phyloP scores from a whole-genome alignment of 2,113 vertebrate species.

The Stercorarius parasiticus region DNA sequence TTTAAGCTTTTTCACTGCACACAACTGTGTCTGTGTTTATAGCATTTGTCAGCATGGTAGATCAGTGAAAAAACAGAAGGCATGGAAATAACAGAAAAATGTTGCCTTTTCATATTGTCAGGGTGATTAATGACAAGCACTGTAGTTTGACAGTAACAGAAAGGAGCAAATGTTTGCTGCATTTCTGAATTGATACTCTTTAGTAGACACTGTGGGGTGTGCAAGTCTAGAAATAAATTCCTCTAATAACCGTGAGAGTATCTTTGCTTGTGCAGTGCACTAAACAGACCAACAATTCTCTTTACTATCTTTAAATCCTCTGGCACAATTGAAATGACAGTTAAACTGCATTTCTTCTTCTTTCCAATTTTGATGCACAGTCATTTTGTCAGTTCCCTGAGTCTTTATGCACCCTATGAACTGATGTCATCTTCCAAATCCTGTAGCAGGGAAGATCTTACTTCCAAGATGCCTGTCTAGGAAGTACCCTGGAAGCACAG shows the following conservation, averaged over 20 bases:
- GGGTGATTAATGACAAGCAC: background rate
- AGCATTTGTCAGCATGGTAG: background rate
- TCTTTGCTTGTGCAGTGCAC: background rate
- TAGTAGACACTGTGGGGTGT: background rate
- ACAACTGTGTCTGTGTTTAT: background rate
- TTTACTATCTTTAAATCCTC: background rate
- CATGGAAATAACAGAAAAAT: background rate
- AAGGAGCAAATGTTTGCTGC: background rate
- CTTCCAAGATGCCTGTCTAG: background rate
- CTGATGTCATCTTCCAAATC: background rate
- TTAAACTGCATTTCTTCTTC: background rate
- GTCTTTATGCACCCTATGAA: background rate
- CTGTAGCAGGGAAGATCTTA: background rate
- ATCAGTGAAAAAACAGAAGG: background rate
- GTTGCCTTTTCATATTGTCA: background rate
- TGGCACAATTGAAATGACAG: background rate
- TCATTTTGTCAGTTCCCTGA: background rate
- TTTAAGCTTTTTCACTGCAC: background rate
- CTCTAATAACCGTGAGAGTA: background rate
- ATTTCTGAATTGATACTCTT: conserved; percentile 9
- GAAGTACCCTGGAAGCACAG: background rate
- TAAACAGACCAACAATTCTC: background rate
- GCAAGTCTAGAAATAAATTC: conserved; percentile 38
- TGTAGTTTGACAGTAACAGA: background rate
- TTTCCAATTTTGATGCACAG: background rate